Evolutionary conservation across 37 sponge, comb jelly and placozoan species (phyloP), one percentile per base, ranked within the genome.

Genomic region (Beroe ovata): DNA sequence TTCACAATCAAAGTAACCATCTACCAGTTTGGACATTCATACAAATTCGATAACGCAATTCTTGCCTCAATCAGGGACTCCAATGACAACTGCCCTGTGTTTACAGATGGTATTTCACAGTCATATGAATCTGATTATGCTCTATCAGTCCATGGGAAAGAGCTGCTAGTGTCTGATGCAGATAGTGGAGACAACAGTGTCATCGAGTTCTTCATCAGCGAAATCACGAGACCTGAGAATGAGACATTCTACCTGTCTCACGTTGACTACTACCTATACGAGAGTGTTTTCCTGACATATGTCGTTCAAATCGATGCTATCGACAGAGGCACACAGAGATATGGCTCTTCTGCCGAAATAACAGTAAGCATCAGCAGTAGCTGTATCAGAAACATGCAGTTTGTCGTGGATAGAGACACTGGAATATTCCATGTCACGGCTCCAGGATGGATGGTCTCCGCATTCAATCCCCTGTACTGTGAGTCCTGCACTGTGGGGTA

Each of bases 71-170:
- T 77, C 1, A 4, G 4, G 22, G 84, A 77, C 21, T 11, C 54
- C 26, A 77, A 77, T 36, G 84, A 77, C 54, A 77, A 77, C 38
- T 77, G 84, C 33, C 84, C 84, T 2, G 69, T 66, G 29, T 66
- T 66, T 30, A 33, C 30, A 18, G 69, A 66, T 2, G 69, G 36
- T 66, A 32, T 8, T 66, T 18, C 69, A 19, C 25, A 29, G 69
- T 37, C 36, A 14, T 66, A 66, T 32, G 69, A 66, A 4, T 66
- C 69, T 2, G 4, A 19, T 25, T 66, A 66, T 66, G 69, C 84
- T 77, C 47, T 77, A 41, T 77, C 84, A 3, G 25, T 77, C 20
- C 36, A 39, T 0, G 84, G 84, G 28, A 42, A 42, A n/a, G 21
- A 4, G 18, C 16, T 77, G 23, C 26, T 23, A 1, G 84, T 40